Evolutionary conservation across 2,888 invertebrate genomes (phyloP).

Genomic region (Chromoteleia sp.): DNA sequence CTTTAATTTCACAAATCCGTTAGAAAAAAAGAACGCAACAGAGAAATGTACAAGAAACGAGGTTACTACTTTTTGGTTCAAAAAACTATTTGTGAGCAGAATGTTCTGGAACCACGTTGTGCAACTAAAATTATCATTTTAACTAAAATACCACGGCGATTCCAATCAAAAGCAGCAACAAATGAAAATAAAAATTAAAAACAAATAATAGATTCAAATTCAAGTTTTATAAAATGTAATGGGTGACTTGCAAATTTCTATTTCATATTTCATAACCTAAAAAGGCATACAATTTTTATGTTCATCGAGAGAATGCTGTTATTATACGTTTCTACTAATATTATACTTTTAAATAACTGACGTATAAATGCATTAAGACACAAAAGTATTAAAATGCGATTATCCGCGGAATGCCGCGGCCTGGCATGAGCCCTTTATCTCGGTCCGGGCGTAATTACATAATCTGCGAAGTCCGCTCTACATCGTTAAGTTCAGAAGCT

Average conservation of each 20-base stretch:
- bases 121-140: background rate
- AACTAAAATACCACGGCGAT: background rate
- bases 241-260: too few species aligned
- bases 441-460: slow-evolving; percentile 10
- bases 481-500: slow-evolving; percentile 17
- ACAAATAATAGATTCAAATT: too few species aligned
- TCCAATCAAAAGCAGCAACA: background rate
- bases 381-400: too few species aligned
- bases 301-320: too few species aligned
- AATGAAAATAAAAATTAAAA: background rate
- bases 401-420: too few species aligned
- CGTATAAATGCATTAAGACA: too few species aligned
- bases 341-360: too few species aligned
- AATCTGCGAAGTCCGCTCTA: slow-evolving; percentile 38
- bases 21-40: slow-evolving; percentile 4
- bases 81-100: background rate
- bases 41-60: too few species aligned
- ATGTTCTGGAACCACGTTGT: slow-evolving; percentile 10
- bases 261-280: background rate
- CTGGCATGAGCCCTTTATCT: background rate
- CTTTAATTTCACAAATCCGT: background rate
- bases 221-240: too few species aligned
- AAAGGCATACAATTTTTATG: too few species aligned
- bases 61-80: too few species aligned
- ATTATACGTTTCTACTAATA: too few species aligned